Evolutionary conservation across 2,797 vertebrate species (phyloP).

Genomic region (Helicolenus hilgendorfi): DNA sequence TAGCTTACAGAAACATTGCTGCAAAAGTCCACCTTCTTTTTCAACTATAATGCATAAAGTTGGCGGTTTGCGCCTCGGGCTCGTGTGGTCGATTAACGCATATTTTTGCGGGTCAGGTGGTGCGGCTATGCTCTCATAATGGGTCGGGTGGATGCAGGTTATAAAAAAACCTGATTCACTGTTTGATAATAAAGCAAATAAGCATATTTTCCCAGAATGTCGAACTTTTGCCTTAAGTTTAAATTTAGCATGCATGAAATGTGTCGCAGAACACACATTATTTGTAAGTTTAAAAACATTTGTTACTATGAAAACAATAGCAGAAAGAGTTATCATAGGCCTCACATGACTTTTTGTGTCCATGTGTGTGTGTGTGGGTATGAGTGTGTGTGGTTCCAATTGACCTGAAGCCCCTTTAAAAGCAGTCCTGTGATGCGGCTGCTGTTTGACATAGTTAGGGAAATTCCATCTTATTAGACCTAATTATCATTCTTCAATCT

Average conservation of each 20-base stretch:
- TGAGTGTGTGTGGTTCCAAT: slow-evolving; percentile 56
- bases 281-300: not conserved
- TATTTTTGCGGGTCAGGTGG: no score
- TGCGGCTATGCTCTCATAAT: no score
- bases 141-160: no score
- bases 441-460: slow-evolving; percentile 83
- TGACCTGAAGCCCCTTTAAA: slow-evolving; percentile 75
- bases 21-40: no score
- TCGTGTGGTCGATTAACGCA: no score
- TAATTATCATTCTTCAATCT: slow-evolving; percentile 93
- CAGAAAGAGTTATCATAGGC: not conserved
- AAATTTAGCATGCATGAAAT: not conserved
- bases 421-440: slow-evolving; percentile 73
- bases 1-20: no score
- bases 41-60: no score
- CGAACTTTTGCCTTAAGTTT: not conserved
- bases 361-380: not conserved
- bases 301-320: not conserved
- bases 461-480: slow-evolving; percentile 89
- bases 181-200: not conserved
- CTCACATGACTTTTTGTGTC: slow-evolving; percentile 10
- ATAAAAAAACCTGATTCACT: no score
- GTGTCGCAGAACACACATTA: not conserved
- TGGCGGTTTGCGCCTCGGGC: no score
- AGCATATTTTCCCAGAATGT: not conserved